A percentile compares a stretch with the other conserved stretches of the same genome.
Evolutionary conservation across 2,888 invertebrate species (phyloP).

Genomic region (Schizaphis graminum): DNA sequence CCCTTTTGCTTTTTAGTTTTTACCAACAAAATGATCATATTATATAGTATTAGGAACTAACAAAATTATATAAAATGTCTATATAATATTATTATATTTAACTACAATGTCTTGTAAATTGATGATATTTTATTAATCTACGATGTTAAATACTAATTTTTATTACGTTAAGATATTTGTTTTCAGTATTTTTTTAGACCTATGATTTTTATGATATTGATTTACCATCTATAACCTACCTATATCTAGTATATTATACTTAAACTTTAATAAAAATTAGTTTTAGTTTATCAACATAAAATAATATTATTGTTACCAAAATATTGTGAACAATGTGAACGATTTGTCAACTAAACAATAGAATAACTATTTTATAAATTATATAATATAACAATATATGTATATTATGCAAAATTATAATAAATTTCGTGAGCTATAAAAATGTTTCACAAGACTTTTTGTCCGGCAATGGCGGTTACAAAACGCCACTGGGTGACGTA

Average conservation of each 20-base stretch:
- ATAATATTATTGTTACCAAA: neutral
- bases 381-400: neutral
- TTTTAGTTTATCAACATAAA: neutral
- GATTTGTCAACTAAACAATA: neutral
- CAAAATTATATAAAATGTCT: neutral
- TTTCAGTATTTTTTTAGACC: neutral
- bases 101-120: no score
- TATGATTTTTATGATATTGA: neutral
- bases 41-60: neutral
- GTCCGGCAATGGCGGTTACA: neutral
- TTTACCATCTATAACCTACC: neutral
- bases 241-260: neutral
- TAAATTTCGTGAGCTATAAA: neutral
- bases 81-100: no score
- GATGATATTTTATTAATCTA: neutral
- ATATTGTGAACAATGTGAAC: neutral
- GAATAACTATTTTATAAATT: neutral
- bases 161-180: neutral
- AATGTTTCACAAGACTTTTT: neutral
- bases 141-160: neutral
- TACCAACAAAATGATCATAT: neutral
- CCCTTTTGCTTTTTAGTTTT: neutral
- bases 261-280: neutral
- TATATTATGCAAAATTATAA: neutral
- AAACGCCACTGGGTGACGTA: neutral